Percentiles rank a stretch among this genome's conserved stretches.
Conservation (phyloP, 2,888 invertebrate species). For the Archips crataeganus region DNA sequence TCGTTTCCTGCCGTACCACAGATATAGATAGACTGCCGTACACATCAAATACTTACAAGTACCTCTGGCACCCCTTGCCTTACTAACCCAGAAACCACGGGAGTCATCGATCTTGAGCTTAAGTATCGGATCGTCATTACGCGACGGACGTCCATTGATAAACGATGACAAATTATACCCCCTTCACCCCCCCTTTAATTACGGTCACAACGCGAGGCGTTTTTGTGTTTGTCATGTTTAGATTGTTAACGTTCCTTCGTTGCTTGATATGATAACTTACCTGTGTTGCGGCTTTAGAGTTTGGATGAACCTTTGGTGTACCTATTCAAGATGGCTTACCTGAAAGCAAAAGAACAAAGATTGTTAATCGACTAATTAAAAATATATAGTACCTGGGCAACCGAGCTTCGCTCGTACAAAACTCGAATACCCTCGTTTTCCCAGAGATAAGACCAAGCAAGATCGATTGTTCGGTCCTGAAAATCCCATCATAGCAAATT, state of each 20-base stretch:
- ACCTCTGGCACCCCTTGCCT: not conserved
- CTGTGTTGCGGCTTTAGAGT: not conserved
- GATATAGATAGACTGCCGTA: too few relatives aligned
- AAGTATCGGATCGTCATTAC: conserved; percentile 20
- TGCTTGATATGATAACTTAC: conserved; percentile 5
- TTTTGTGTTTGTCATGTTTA: not conserved
- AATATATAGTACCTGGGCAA: too few relatives aligned
- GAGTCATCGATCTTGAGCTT: conserved; percentile 13
- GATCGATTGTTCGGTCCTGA: too few relatives aligned
- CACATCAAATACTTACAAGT: not conserved
- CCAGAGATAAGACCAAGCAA: too few relatives aligned
- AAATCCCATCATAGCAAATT: too few relatives aligned
- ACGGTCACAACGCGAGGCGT: conserved; percentile 3
- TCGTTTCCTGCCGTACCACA: not conserved
- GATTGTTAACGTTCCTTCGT: conserved; percentile 12
- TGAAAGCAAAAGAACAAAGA: not conserved
- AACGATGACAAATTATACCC: conserved; percentile 23
- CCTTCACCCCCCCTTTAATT: conserved; percentile 16
- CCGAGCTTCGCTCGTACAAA: too few relatives aligned
- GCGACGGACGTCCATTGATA: conserved; percentile 7
- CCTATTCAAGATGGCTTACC: not conserved
- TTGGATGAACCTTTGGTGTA: not conserved
- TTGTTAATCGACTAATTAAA: not conserved
- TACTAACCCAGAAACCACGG: conserved; percentile 4
- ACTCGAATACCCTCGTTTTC: too few relatives aligned